Evolutionary conservation across 2,113 vertebrate genomes (phyloP).

Genomic region (Acanthisitta chloris): DNA sequence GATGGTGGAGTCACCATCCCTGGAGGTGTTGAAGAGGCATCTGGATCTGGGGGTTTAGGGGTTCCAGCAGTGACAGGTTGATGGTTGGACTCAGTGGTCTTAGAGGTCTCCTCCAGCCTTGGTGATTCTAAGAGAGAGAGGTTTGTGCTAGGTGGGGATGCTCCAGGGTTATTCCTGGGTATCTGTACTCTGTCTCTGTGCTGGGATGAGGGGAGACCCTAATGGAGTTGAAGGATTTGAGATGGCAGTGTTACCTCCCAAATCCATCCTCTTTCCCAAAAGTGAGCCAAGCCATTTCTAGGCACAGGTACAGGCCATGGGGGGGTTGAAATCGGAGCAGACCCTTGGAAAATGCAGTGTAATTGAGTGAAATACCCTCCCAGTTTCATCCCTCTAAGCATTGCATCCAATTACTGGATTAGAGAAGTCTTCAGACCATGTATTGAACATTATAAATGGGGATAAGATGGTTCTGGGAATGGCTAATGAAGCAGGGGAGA

Average conservation of each 20-base stretch:
- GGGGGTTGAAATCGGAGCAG: conserved; percentile 10
- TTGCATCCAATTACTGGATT: conserved; percentile 76
- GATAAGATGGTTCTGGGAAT: conserved; percentile 80
- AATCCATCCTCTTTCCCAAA: neutral
- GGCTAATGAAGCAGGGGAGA: conserved; percentile 77
- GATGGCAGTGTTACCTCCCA: neutral
- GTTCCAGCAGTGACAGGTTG: no score
- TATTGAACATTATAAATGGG: conserved; percentile 78
- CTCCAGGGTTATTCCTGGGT: neutral
- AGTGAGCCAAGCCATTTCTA: neutral
- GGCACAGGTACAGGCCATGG: neutral
- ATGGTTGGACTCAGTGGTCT: no score
- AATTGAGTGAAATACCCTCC: conserved; percentile 51
- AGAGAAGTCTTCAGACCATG: conserved; percentile 73
- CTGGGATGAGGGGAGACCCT: neutral
- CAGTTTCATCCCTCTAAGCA: conserved; percentile 59
- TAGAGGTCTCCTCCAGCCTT: no score
- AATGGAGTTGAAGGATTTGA: rapidly evolving
- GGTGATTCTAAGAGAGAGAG: no score
- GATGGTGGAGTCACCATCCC: no score
- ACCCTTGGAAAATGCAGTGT: neutral
- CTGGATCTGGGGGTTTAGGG: no score
- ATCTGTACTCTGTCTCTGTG: neutral
- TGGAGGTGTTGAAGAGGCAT: no score
- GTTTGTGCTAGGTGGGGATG: neutral